Conservation (phyloP, 2,888 invertebrate genomes). For the Vesta saturnalis region DNA sequence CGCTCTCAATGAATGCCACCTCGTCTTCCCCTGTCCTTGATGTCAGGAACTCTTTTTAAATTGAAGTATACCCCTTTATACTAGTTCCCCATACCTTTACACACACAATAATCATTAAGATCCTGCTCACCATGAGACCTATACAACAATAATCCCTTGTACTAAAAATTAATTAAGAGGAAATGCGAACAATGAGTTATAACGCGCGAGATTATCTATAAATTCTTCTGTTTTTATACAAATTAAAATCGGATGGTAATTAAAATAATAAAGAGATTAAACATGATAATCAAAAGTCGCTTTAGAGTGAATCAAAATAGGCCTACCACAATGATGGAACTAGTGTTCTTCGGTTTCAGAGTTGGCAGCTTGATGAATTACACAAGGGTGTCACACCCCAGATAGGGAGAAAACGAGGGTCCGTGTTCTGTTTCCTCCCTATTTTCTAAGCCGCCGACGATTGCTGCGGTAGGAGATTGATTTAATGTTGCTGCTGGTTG, state of each 20-base stretch:
- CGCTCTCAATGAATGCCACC: conserved; percentile 38
- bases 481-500: conserved; percentile 35
- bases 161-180: conserved; percentile 30
- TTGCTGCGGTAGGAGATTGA: conserved; percentile 36
- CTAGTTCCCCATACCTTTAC: conserved; percentile 16
- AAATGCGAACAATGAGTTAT: conserved; percentile 17
- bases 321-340: conserved; percentile 41
- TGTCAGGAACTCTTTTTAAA: conserved; percentile 31
- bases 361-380: conserved; percentile 42
- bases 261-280: not conserved
- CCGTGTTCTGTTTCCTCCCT: conserved; percentile 36
- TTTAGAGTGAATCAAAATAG: conserved; percentile 27
- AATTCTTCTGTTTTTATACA: conserved; percentile 3
- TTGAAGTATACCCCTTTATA: conserved; percentile 27
- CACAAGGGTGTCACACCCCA: conserved; percentile 40
- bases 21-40: conserved; percentile 29
- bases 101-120: too few relatives aligned
- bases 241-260: not conserved
- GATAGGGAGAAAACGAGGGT: conserved; percentile 37
- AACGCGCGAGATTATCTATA: conserved; percentile 10
- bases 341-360: conserved; percentile 42
- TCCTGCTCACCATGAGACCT: not conserved
- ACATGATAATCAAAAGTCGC: not conserved
- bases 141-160: conserved; percentile 1
- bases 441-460: conserved; percentile 35